These are phyloP conservation scores for Bombyx huttoni DNA, from an alignment of 2,888 invertebrate species.

Conservation along the genomic window DNA sequence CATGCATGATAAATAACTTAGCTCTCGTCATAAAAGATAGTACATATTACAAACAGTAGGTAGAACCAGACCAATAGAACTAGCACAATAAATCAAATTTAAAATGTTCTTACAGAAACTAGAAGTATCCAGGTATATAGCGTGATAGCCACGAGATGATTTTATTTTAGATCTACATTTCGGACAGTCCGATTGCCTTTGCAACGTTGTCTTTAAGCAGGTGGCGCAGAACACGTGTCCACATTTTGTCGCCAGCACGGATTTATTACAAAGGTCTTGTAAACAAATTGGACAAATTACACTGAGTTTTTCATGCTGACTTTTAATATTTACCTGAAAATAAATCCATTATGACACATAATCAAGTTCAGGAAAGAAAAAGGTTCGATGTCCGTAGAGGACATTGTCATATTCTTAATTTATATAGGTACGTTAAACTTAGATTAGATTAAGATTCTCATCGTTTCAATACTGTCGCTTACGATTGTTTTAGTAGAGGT, in stretches of 20 bases:
- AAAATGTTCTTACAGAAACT: conserved; percentile 13
- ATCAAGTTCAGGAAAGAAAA: too few species aligned
- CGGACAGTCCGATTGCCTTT: conserved; percentile 20
- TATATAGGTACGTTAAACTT: too few species aligned
- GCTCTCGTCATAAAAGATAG: too few species aligned
- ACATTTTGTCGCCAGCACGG: conserved; percentile 28
- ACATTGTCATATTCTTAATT: too few species aligned
- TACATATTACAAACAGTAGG: too few species aligned
- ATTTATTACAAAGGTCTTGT: conserved; percentile 19
- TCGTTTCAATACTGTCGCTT: too few species aligned
- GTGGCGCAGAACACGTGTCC: conserved; percentile 32
- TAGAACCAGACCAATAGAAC: too few species aligned
- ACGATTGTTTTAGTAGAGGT: too few species aligned
- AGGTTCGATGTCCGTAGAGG: too few species aligned
- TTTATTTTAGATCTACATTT: conserved; percentile 21
- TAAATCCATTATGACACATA: not conserved
- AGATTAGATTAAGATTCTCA: too few species aligned
- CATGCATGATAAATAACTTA: too few species aligned
- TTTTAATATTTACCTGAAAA: conserved; percentile 15
- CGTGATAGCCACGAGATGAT: conserved; percentile 17
- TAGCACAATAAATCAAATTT: too few species aligned
- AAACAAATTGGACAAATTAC: conserved; percentile 34
- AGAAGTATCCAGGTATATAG: conserved; percentile 16
- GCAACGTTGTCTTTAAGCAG: conserved; percentile 24
- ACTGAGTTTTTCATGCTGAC: conserved; percentile 13